Evolutionary conservation across 2,888 invertebrate genomes (phyloP).

Genomic region (Andricus quercusramuli): DNA sequence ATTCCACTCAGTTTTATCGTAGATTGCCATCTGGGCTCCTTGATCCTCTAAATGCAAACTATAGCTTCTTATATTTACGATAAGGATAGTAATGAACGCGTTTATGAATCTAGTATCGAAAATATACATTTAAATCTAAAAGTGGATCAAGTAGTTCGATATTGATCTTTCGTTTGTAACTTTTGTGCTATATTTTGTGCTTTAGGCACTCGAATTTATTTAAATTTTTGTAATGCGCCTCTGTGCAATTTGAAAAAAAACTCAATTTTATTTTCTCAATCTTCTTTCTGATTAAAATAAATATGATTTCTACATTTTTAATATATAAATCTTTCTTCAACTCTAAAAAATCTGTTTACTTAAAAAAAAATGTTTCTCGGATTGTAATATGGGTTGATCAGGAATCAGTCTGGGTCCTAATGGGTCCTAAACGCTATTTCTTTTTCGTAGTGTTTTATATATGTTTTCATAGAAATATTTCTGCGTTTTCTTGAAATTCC

Average conservation of each 20-base stretch:
- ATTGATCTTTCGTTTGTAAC: background rate
- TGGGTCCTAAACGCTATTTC: constrained; percentile 29
- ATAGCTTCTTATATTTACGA: background rate
- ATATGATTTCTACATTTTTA: background rate
- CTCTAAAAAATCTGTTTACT: background rate
- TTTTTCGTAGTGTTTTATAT: constrained; percentile 38
- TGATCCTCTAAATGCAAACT: background rate
- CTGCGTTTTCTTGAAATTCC: background rate
- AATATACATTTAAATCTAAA: background rate
- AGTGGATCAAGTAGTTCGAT: constrained; percentile 18
- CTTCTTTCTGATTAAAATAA: background rate
- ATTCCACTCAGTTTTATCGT: background rate
- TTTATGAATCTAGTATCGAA: background rate
- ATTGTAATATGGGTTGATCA: constrained; percentile 37
- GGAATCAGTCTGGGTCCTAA: constrained; percentile 42
- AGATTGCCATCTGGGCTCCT: background rate
- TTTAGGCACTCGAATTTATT: background rate
- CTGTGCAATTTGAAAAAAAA: background rate
- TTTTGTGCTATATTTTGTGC: background rate
- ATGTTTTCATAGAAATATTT: constrained; percentile 17
- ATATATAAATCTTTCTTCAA: background rate
- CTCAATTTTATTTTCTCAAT: background rate
- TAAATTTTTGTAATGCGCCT: background rate
- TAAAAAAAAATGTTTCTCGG: background rate
- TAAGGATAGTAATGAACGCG: background rate